Evolutionary conservation across 2,888 invertebrate genomes (phyloP).

Genomic region (Machimus rusticus): DNA sequence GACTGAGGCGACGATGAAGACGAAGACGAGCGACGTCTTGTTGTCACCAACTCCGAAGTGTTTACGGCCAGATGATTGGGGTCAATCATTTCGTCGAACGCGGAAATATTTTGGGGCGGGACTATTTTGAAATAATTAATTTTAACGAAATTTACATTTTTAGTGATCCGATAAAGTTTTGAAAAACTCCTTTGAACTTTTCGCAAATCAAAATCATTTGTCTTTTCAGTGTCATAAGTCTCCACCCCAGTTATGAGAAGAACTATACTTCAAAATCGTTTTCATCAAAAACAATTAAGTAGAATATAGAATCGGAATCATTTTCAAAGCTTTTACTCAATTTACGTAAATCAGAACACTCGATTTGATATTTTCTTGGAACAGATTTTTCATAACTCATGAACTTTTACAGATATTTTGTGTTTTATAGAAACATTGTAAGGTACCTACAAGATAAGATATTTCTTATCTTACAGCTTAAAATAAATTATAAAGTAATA

Average conservation of each 20-base stretch:
- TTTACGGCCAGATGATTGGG: constrained; percentile 20
- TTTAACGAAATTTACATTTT: background rate
- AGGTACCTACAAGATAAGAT: too few species aligned
- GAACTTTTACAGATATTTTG: too few species aligned
- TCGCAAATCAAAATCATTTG: background rate
- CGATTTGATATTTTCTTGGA: too few species aligned
- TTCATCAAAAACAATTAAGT: too few species aligned
- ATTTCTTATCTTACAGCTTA: too few species aligned
- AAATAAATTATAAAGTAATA: too few species aligned
- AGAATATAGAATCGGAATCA: too few species aligned
- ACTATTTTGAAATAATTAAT: background rate
- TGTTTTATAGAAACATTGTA: too few species aligned
- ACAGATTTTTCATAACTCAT: too few species aligned
- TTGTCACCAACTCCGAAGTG: background rate
- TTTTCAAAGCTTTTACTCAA: too few species aligned
- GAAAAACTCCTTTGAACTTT: background rate
- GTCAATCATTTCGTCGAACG: constrained; percentile 22
- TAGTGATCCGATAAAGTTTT: background rate
- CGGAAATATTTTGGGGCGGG: background rate
- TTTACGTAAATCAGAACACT: too few species aligned
- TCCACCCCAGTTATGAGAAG: background rate
- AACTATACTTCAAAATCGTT: too few species aligned
- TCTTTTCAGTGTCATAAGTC: background rate
- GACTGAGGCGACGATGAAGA: background rate
- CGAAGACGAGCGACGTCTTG: background rate